These are phyloP conservation scores for Mythimna lalbum DNA, from an alignment of 2,888 invertebrate species.

Conservation along the genomic window DNA sequence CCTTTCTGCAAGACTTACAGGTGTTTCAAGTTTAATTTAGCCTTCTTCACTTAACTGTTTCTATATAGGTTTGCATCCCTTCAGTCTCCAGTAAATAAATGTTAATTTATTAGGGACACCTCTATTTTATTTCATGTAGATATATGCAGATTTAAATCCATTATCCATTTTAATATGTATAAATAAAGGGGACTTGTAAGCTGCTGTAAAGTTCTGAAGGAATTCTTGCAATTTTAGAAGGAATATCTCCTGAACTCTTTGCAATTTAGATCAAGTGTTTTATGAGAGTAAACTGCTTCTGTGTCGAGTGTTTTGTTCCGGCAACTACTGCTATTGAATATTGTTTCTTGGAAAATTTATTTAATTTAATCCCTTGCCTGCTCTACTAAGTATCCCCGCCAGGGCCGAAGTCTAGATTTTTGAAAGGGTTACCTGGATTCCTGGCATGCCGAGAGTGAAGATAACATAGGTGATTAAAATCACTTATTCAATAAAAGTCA, in stretches of 20 bases:
- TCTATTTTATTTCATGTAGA: constrained; percentile 59
- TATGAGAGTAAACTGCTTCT: constrained; percentile 9
- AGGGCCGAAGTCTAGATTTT: no score
- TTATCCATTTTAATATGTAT: constrained; percentile 59
- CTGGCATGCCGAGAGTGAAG: no score
- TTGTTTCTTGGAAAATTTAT: neutral
- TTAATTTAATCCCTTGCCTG: no score
- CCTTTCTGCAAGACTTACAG: no score
- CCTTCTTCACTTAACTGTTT: neutral
- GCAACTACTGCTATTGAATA: constrained; percentile 2
- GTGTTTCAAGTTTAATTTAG: no score
- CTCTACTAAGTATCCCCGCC: no score
- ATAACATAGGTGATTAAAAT: no score
- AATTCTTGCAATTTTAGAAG: constrained; percentile 38
- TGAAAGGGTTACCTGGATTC: no score
- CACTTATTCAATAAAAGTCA: no score
- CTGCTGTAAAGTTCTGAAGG: constrained; percentile 11
- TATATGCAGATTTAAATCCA: constrained; percentile 57
- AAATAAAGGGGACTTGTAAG: constrained; percentile 48
- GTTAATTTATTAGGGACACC: constrained; percentile 57
- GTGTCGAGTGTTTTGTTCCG: constrained; percentile 8
- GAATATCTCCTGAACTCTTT: constrained; percentile 27
- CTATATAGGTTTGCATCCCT: neutral
- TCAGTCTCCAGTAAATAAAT: constrained; percentile 32
- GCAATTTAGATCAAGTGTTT: constrained; percentile 42